Percentiles rank a stretch among this genome's conserved stretches.
Evolutionary conservation across 2,113 vertebrate species (phyloP).

Genomic region (Euleptes europaea): DNA sequence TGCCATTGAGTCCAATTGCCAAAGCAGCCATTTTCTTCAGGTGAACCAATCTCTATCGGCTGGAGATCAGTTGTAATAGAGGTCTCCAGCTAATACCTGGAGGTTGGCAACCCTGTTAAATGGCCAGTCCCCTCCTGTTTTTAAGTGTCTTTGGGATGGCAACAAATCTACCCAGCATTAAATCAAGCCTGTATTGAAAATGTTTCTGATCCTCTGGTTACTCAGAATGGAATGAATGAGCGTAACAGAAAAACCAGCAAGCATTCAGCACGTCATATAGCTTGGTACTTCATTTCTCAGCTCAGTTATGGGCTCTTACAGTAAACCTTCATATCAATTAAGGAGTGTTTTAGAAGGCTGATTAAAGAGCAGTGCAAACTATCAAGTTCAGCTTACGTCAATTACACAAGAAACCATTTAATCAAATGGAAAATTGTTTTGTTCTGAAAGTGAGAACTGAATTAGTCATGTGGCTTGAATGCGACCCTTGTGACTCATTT

Average conservation of each 20-base stretch:
- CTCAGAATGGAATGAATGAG: not conserved
- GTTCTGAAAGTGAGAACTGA: slow-evolving; percentile 3
- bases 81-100: too few relatives aligned
- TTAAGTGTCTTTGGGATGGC: not conserved
- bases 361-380: slow-evolving; percentile 15
- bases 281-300: not conserved
- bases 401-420: not conserved
- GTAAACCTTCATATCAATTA: slow-evolving; percentile 19
- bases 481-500: not conserved
- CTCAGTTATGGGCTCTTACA: not conserved
- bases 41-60: too few relatives aligned
- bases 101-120: too few relatives aligned
- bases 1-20: too few relatives aligned
- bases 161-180: not conserved
- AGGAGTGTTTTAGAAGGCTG: slow-evolving; percentile 7
- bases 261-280: not conserved
- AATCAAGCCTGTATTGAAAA: not conserved
- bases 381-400: slow-evolving; percentile 27
- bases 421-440: slow-evolving; percentile 12
- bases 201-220: not conserved
- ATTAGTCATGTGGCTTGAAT: not conserved
- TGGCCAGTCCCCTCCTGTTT: too few relatives aligned
- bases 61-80: too few relatives aligned
- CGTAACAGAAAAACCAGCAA: not conserved
- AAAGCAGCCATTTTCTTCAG: too few relatives aligned